phyloP scores from a whole-genome alignment of 2,888 invertebrate genomes.

The Nasonovia ribisnigri region DNA sequence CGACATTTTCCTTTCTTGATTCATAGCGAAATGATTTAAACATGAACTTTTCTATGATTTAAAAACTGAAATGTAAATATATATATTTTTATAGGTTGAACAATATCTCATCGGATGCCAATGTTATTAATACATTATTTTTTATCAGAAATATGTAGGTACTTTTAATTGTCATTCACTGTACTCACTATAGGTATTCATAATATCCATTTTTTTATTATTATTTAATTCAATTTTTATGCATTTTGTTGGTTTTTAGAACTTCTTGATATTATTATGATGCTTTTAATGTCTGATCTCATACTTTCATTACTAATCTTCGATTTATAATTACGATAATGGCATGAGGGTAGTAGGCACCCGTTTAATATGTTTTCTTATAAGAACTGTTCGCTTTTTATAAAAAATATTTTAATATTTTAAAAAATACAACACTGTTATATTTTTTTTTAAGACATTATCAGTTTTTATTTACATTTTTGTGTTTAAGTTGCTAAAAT shows the following conservation, averaged over 20 bases:
- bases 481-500: background rate
- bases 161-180: background rate
- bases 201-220: background rate
- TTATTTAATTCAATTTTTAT: background rate
- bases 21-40: background rate
- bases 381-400: background rate
- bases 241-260: background rate
- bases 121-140: background rate
- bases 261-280: background rate
- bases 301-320: background rate
- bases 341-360: background rate
- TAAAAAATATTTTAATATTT: background rate
- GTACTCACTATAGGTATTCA: background rate
- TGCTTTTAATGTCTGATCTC: background rate
- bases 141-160: background rate
- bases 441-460: too few species aligned
- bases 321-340: background rate
- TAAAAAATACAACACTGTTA: too few species aligned
- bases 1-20: background rate
- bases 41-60: constrained; percentile 4
- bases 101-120: background rate
- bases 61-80: background rate
- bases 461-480: background rate
- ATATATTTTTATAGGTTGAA: background rate
- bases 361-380: background rate